These are phyloP conservation scores for Cyanocitta stelleri DNA, from an alignment of 2,113 vertebrate species.

Conservation along the genomic window DNA sequence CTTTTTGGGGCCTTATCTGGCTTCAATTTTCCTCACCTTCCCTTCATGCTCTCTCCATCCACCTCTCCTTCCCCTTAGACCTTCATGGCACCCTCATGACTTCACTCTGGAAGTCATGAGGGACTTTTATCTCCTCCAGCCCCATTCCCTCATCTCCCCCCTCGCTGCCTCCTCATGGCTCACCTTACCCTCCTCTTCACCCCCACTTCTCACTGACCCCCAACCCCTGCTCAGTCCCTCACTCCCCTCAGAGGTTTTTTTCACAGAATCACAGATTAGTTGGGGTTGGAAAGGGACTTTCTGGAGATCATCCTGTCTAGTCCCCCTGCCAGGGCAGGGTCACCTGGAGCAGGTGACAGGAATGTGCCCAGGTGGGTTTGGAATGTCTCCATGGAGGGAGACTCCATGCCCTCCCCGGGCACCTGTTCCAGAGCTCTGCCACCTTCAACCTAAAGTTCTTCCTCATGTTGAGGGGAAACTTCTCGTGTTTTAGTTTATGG, in stretches of 20 bases:
- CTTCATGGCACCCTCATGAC: accelerated
- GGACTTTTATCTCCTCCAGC: no score
- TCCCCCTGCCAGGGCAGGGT: neutral
- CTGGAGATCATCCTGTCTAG: neutral
- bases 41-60: neutral
- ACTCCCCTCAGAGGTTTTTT: neutral
- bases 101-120: neutral
- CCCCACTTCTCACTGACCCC: neutral
- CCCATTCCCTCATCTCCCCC: no score
- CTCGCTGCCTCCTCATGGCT: neutral
- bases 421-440: neutral
- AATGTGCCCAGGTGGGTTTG: neutral
- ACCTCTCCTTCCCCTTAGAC: no score
- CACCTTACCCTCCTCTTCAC: neutral
- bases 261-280: neutral
- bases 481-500: neutral
- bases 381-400: neutral
- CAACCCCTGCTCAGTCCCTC: neutral
- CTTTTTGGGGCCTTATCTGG: neutral
- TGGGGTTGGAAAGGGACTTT: no score
- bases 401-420: neutral
- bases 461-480: neutral
- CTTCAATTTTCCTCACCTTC: neutral
- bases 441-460: neutral
- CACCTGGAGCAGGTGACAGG: neutral